Conservation (phyloP, 2,797 vertebrate genomes). For the Ptychobarbus kaznakovi region DNA sequence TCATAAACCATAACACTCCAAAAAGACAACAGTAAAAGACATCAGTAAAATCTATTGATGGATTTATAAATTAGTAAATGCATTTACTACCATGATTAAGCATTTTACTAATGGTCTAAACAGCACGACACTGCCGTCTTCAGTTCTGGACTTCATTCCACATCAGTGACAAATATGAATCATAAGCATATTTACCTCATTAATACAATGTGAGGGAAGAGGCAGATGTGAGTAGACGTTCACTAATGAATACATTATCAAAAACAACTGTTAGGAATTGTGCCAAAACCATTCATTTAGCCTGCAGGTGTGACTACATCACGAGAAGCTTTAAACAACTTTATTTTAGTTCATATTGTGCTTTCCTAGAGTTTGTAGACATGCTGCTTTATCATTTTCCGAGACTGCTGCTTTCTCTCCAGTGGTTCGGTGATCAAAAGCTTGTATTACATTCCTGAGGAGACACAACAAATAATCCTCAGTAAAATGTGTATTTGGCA, state of each 20-base stretch:
- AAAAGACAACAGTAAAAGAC: neutral
- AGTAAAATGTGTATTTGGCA: conserved; percentile 44
- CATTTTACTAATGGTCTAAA: neutral
- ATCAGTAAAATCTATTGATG: neutral
- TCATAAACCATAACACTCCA: neutral
- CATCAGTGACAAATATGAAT: neutral
- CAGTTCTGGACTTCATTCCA: neutral
- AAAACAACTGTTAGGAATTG: conserved; percentile 8
- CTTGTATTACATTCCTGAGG: conserved; percentile 19
- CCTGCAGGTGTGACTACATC: conserved; percentile 1
- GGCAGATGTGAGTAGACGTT: neutral
- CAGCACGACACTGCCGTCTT: neutral
- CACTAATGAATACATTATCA: neutral
- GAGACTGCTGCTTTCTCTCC: conserved; percentile 1
- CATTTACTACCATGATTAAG: neutral
- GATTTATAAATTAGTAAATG: neutral
- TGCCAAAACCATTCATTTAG: neutral
- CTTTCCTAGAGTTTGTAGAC: neutral
- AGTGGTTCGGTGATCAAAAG: conserved; percentile 23
- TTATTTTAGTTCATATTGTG: neutral
- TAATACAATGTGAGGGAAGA: neutral
- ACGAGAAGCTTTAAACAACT: neutral
- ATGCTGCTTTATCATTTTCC: neutral
- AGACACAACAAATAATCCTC: conserved; percentile 47
- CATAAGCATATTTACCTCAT: neutral